Evolutionary conservation across 2,888 invertebrate genomes (phyloP).

Genomic region (Plemyria rubiginata): DNA sequence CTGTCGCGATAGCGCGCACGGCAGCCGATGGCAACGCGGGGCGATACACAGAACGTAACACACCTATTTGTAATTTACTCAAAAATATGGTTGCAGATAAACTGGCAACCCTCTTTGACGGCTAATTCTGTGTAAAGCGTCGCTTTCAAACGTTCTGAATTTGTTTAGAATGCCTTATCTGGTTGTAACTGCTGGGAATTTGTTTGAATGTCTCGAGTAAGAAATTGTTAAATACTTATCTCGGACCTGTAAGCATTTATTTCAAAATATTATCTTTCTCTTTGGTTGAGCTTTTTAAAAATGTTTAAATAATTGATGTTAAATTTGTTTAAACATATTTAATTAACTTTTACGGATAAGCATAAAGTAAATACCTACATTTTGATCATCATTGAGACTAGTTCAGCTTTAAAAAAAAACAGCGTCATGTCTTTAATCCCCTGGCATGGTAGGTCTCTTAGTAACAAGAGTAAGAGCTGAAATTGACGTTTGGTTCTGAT

Average conservation of each 20-base stretch:
- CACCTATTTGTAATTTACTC: constrained; percentile 84
- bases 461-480: too few species aligned
- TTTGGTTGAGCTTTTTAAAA: too few species aligned
- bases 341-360: background rate
- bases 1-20: constrained; percentile 78
- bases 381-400: background rate
- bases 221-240: background rate
- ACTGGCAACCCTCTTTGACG: constrained; percentile 59
- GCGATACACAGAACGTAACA: constrained; percentile 64
- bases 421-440: too few species aligned
- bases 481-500: background rate
- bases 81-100: constrained; percentile 81
- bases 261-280: too few species aligned
- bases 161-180: constrained; percentile 49
- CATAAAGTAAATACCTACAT: background rate
- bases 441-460: too few species aligned
- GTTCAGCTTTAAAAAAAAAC: too few species aligned
- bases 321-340: too few species aligned
- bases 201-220: constrained; percentile 30
- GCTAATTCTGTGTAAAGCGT: constrained; percentile 65
- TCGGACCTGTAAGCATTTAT: background rate
- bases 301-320: too few species aligned
- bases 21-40: constrained; percentile 67
- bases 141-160: constrained; percentile 55
- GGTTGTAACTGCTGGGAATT: constrained; percentile 22